Percentiles rank a stretch among this genome's conserved stretches.
These are phyloP conservation scores for Agraylea sexmaculata DNA, from an alignment of 1,140 invertebrate genomes.

Conservation along the genomic window DNA sequence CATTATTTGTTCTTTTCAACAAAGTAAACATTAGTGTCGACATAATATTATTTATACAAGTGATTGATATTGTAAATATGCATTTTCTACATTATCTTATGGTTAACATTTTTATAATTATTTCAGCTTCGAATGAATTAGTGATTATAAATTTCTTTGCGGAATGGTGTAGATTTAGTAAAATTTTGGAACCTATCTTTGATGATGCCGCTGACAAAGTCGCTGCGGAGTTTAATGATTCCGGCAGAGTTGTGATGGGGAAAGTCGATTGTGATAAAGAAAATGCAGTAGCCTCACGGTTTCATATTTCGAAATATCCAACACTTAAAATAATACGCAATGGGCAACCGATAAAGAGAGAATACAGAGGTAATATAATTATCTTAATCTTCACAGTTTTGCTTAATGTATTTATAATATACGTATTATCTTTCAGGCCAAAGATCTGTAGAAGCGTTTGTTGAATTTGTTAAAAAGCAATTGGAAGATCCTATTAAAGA, in stretches of 20 bases:
- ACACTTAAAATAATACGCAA: constrained; percentile 94
- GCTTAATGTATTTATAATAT: too few relatives aligned
- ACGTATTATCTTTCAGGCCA: constrained; percentile 34
- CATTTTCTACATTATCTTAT: constrained; percentile 16
- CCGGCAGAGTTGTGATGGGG: constrained; percentile 80
- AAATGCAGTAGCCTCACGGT: constrained; percentile 70
- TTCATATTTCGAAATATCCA: constrained; percentile 97
- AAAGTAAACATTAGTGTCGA: neutral
- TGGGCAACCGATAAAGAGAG: constrained; percentile 85
- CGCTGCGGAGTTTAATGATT: constrained; percentile 62
- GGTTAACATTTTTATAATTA: constrained; percentile 23
- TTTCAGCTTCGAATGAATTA: constrained; percentile 86
- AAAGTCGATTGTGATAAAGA: constrained; percentile 96
- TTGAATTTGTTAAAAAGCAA: constrained; percentile 80
- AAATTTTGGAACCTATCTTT: constrained; percentile 91
- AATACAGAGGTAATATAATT: constrained; percentile 68
- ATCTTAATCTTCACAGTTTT: too few relatives aligned
- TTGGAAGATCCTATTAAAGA: constrained; percentile 80
- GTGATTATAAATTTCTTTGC: constrained; percentile 99
- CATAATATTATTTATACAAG: constrained; percentile 9
- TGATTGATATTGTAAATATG: constrained; percentile 13
- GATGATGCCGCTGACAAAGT: constrained; percentile 91
- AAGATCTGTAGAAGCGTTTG: constrained; percentile 64
- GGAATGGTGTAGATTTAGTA: constrained; percentile 94
- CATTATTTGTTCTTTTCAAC: neutral